Percentiles rank a stretch among this genome's conserved stretches.
Conservation (phyloP, 2,113 vertebrate species). For the Haliaeetus leucogaster region DNA sequence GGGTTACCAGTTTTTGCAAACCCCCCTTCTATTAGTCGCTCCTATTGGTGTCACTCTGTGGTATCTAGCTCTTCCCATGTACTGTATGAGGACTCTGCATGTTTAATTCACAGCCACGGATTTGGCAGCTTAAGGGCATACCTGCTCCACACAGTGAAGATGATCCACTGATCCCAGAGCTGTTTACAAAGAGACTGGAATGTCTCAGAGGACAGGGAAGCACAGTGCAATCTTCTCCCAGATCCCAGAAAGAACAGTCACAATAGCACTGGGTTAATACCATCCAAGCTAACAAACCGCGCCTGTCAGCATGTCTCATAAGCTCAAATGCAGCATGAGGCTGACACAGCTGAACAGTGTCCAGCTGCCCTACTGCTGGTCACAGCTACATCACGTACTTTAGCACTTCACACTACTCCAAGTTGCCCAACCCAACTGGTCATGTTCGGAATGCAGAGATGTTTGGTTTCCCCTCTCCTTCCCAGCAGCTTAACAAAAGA, state of each 20-base stretch:
- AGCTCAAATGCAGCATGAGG: not conserved
- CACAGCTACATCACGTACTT: fast-evolving
- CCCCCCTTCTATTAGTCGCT: not conserved
- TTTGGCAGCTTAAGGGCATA: not conserved
- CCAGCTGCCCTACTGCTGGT: not conserved
- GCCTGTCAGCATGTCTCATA: fast-evolving
- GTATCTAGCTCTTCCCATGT: not conserved
- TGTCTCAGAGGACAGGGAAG: not conserved
- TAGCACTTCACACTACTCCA: not conserved
- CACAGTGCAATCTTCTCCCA: not conserved
- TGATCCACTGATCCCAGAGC: not conserved
- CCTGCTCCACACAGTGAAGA: not conserved
- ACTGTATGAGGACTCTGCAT: not conserved
- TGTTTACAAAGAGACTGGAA: not conserved
- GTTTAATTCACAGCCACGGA: not conserved
- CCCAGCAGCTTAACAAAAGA: not conserved
- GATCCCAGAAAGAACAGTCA: not conserved
- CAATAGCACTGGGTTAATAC: not conserved
- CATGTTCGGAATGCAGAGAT: not conserved
- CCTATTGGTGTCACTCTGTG: not conserved
- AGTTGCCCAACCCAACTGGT: not conserved
- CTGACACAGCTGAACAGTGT: not conserved
- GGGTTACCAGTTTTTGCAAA: not conserved
- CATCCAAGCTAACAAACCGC: not conserved
- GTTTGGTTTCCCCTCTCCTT: not conserved